phyloP scores from a whole-genome alignment of 2,797 vertebrate genomes.

The Rousettus madagascariensis region DNA sequence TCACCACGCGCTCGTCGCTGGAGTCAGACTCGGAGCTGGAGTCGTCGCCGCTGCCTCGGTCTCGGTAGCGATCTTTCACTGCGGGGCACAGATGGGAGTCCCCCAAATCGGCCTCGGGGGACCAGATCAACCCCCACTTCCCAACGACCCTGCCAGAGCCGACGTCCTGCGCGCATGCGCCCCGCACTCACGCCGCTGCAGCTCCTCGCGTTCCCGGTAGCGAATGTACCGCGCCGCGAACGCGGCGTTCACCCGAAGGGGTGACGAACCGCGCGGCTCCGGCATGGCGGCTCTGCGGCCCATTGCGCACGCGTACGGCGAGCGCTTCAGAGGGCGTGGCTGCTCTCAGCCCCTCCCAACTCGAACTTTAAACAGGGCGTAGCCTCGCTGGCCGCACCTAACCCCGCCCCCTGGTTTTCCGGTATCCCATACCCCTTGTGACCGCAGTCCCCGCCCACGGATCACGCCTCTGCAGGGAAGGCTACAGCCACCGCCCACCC shows the following conservation, averaged over 20 bases:
- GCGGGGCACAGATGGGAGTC: neutral
- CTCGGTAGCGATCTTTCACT: conserved; percentile 94
- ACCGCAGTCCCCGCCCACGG: neutral
- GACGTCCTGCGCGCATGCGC: neutral
- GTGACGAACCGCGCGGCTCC: conserved; percentile 75
- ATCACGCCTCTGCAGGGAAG: conserved; percentile 47
- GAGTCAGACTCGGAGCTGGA: conserved; percentile 89
- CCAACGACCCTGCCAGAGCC: rapidly evolving
- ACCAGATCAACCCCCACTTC: neutral
- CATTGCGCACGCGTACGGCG: conserved; percentile 22
- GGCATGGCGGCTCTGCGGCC: conserved; percentile 66
- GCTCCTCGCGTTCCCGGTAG: conserved; percentile 93
- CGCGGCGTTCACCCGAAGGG: conserved; percentile 88
- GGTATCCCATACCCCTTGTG: rapidly evolving
- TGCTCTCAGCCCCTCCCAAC: neutral
- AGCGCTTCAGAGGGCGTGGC: neutral
- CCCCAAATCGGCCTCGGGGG: neutral
- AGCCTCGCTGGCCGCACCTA: rapidly evolving
- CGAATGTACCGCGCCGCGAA: conserved; percentile 91
- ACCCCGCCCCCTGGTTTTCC: neutral
- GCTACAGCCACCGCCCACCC: conserved; percentile 49
- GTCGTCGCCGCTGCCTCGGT: conserved; percentile 78
- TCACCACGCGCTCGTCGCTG: conserved; percentile 88
- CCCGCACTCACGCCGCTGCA: conserved; percentile 91
- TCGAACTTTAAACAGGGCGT: neutral